Evolutionary conservation across 2,888 invertebrate species (phyloP).

Genomic region (Melieria crassipennis): DNA sequence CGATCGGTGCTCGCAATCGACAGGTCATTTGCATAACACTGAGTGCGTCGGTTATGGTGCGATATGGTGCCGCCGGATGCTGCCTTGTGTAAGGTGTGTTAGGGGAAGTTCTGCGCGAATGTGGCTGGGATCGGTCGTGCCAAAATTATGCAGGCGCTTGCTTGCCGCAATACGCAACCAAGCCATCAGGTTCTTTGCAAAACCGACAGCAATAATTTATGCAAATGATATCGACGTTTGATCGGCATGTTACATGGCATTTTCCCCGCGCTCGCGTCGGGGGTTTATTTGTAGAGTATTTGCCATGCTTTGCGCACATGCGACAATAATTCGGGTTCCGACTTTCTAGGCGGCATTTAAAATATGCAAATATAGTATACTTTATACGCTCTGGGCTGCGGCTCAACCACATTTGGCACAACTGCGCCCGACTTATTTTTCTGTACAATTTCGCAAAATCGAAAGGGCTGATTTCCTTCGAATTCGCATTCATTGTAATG

Average conservation of each 20-base stretch:
- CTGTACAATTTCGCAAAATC: too few relatives aligned
- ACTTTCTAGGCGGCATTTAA: conserved; percentile 29
- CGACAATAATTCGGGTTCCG: not conserved
- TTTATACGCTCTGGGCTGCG: conserved; percentile 34
- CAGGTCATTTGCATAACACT: conserved; percentile 64
- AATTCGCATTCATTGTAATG: conserved; percentile 57
- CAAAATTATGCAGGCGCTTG: conserved; percentile 55
- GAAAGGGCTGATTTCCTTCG: conserved; percentile 18
- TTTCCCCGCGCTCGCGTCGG: not conserved
- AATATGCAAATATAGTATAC: conserved; percentile 47
- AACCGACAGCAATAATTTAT: conserved; percentile 55
- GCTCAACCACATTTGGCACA: too few relatives aligned
- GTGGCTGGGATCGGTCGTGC: conserved; percentile 45
- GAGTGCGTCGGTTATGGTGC: conserved; percentile 37
- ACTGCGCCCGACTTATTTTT: too few relatives aligned
- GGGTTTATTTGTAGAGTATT: not conserved
- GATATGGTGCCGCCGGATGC: conserved; percentile 28
- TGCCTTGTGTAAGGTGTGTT: conserved; percentile 28
- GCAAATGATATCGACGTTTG: conserved; percentile 49
- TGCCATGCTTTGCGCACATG: conserved; percentile 39
- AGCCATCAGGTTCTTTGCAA: conserved; percentile 44
- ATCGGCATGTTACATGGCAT: conserved; percentile 6
- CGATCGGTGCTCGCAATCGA: conserved; percentile 34
- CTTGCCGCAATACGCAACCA: not conserved
- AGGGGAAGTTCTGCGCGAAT: not conserved